These are phyloP conservation scores for Caenorhabditis auriculariae DNA, from an alignment of 2,888 invertebrate genomes.

Conservation along the genomic window DNA sequence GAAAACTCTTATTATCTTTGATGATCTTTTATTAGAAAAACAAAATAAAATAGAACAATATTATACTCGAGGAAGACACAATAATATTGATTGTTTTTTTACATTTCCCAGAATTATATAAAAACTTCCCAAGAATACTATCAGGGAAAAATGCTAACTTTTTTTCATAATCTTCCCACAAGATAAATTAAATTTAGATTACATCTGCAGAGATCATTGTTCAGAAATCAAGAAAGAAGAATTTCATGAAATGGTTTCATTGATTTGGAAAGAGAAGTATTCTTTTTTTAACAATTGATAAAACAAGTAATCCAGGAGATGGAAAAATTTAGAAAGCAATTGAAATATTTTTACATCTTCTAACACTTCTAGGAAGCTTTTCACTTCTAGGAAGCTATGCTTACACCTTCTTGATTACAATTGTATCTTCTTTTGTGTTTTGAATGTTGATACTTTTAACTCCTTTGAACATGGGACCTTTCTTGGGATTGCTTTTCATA, in stretches of 20 bases:
- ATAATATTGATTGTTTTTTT: slow-evolving; percentile 37
- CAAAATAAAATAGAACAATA: slow-evolving; percentile 49
- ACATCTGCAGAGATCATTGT: slow-evolving; percentile 32
- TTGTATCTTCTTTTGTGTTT: slow-evolving; percentile 2
- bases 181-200: slow-evolving; percentile 36
- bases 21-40: slow-evolving; percentile 37
- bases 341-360: slow-evolving; percentile 21
- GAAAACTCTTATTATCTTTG: slow-evolving; percentile 41
- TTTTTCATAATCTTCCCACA: slow-evolving; percentile 42
- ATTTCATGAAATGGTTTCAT: slow-evolving; percentile 21
- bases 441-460: slow-evolving; percentile 6
- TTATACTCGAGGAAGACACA: slow-evolving; percentile 40
- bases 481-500: slow-evolving; percentile 15
- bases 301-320: slow-evolving; percentile 16
- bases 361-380: too few relatives aligned
- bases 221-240: slow-evolving; percentile 27
- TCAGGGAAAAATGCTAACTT: slow-evolving; percentile 44
- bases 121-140: slow-evolving; percentile 43
- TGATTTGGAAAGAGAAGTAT: slow-evolving; percentile 22
- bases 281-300: slow-evolving; percentile 37
- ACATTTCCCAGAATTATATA: slow-evolving; percentile 42
- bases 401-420: slow-evolving; percentile 1
- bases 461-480: slow-evolving; percentile 10
- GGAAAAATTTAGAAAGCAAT: slow-evolving; percentile 26
- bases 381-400: too few relatives aligned